These are phyloP conservation scores for Heliothis peltigera DNA, from an alignment of 2,888 invertebrate species.

Conservation along the genomic window DNA sequence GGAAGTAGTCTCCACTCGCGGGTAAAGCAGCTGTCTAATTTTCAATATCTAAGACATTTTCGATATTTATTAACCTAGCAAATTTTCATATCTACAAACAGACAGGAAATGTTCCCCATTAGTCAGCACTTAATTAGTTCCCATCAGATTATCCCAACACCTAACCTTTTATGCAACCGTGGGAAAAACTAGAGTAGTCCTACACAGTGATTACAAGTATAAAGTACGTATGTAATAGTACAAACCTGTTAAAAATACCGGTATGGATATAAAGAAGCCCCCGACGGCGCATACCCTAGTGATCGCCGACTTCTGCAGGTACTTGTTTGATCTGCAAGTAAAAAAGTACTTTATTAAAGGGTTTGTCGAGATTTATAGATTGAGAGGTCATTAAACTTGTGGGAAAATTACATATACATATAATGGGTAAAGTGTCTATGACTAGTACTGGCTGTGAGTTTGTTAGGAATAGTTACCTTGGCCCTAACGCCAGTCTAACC, in stretches of 20 bases:
- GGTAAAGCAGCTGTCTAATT: too few species aligned
- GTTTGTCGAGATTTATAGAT: background rate
- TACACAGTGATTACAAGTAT: conserved; percentile 31
- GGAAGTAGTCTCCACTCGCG: too few species aligned
- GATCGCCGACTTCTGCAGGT: conserved; percentile 97
- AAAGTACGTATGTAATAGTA: conserved; percentile 26
- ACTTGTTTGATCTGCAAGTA: conserved; percentile 95
- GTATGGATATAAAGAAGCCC: conserved; percentile 98
- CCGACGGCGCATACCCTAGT: conserved; percentile 97
- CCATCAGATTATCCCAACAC: conserved; percentile 1
- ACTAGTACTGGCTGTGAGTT: too few species aligned
- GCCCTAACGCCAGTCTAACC: too few species aligned
- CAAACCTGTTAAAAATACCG: conserved; percentile 97
- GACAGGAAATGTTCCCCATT: background rate
- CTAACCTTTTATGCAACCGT: conserved; percentile 28
- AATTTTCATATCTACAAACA: too few species aligned
- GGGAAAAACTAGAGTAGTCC: conserved; percentile 25
- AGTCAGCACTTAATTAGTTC: conserved; percentile 11
- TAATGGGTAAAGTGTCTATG: too few species aligned
- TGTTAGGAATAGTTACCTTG: too few species aligned
- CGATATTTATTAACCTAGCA: too few species aligned
- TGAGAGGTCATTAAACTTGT: too few species aligned
- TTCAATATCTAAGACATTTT: too few species aligned
- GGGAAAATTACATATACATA: too few species aligned
- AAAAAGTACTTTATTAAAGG: conserved; percentile 26